phyloP scores from a whole-genome alignment of 1,140 invertebrate genomes.

The Phymorhynchus buccinoides region DNA sequence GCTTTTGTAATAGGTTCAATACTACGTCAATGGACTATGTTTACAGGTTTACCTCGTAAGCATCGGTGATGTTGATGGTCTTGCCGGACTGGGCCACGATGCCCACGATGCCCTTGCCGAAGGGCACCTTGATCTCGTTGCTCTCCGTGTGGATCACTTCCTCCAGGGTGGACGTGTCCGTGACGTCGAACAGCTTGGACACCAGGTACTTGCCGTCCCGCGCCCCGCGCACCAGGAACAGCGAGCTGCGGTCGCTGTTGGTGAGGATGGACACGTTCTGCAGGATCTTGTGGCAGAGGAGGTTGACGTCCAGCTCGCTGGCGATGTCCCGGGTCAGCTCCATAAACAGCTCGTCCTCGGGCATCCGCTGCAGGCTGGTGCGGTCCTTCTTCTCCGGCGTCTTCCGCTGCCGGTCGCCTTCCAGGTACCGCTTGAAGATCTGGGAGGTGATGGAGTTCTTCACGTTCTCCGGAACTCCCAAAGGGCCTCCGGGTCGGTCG shows the following conservation, averaged over 20 bases:
- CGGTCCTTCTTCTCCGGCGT: conserved; percentile 52
- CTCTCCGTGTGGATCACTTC: conserved; percentile 77
- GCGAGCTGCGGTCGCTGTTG: conserved; percentile 91
- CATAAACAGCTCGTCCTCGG: conserved; percentile 95
- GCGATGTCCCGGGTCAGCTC: conserved; percentile 97
- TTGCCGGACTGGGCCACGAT: conserved; percentile 93
- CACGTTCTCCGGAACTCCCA: conserved; percentile 44
- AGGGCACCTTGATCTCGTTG: conserved; percentile 76
- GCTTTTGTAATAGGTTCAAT: too few species aligned
- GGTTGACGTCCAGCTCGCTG: conserved; percentile 93
- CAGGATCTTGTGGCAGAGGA: conserved; percentile 95
- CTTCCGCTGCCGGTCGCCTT: conserved; percentile 58
- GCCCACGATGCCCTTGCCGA: conserved; percentile 88
- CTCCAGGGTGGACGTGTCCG: conserved; percentile 80
- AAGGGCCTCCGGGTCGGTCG: neutral
- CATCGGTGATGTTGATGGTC: conserved; percentile 94
- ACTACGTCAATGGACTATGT: too few species aligned
- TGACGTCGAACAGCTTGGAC: conserved; percentile 94
- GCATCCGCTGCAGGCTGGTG: conserved; percentile 77
- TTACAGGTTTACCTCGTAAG: conserved; percentile 84
- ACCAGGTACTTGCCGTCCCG: conserved; percentile 80
- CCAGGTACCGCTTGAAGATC: conserved; percentile 68
- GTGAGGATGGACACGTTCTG: conserved; percentile 94
- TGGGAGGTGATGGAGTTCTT: conserved; percentile 64
- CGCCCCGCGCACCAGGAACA: conserved; percentile 89